Base-by-base conservation (phyloP, 2,113 vertebrate genomes). In the Cricetomys ansorgei region DNA sequence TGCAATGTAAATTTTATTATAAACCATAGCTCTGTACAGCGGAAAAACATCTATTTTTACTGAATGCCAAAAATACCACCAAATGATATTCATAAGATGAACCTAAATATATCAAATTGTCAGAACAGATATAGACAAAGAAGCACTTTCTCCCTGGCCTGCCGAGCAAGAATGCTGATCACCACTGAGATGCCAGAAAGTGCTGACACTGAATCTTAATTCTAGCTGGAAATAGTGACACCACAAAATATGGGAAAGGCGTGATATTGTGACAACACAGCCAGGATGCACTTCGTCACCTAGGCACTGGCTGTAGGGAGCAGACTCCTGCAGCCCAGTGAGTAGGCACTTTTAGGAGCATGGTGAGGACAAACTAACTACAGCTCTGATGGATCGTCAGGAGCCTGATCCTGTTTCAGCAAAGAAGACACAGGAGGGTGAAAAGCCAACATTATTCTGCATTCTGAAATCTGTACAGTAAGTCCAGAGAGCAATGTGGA, bases 51-150 rank as follows among this genome's bases (percentile, higher is more conserved):
- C 93, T 97, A 97, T 96, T 97, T 98, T 97, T 97, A 96, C 57
- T 50, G 89, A 94, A 90, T 11, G 1, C 94, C 85, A 77, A 97
- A 97, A 96, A 97, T 97, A 96, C 75, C 88, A 83, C 67, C 85
- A 93, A 96, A 96, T 93, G 88, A 94, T 90, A 96, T 97, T 97
- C 97, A 97, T 97, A 91, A 94, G 92, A 96, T 95, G 97, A 97
- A 96, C 89, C 88, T 93, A 97, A 97, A 97, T 97, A 97, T 96
- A 98, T 96, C 97, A 97, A 86, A 96, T 91, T 95, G 92, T 98
- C 94, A 90, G 84, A 95, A 93, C 34, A 81, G 79, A 96, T 95
- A 95, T 45, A 75, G 87, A 95, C 94, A 97, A 96, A 97, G 90
- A 90, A 90, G 53, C 40, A 96, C 45, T 96, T 86, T 79, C 67